Conservation (phyloP, 2,888 invertebrate species). For the Lobophora halterata region DNA sequence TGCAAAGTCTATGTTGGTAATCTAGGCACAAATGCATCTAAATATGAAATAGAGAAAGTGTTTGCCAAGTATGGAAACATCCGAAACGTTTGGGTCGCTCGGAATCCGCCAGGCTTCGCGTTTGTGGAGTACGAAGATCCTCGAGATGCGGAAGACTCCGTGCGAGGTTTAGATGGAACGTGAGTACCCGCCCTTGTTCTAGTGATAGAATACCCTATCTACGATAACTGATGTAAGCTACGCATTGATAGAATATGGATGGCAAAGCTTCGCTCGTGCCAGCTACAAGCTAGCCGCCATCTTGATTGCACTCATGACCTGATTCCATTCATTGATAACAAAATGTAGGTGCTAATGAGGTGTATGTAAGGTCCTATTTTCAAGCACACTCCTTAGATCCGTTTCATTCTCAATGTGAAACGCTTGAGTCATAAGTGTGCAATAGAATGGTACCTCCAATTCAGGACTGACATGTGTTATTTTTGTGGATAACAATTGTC, state of each 20-base stretch:
- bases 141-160: slow-evolving; percentile 93
- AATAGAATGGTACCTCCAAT: slow-evolving; percentile 69
- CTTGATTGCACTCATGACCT: slow-evolving; percentile 27
- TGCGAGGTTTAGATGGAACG: slow-evolving; percentile 89
- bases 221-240: too few relatives aligned
- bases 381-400: slow-evolving; percentile 81
- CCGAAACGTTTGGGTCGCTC: slow-evolving; percentile 95
- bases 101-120: slow-evolving; percentile 95
- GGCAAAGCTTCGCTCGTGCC: too few relatives aligned
- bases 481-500: slow-evolving; percentile 47
- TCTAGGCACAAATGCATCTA: slow-evolving; percentile 93
- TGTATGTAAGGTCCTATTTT: too few relatives aligned
- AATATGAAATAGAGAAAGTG: slow-evolving; percentile 92
- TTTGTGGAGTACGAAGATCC: slow-evolving; percentile 95
- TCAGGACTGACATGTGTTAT: slow-evolving; percentile 59
- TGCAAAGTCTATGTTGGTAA: slow-evolving; percentile 97
- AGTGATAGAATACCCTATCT: background rate
- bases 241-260: too few relatives aligned
- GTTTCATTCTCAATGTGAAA: slow-evolving; percentile 70
- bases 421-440: slow-evolving; percentile 81
- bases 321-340: slow-evolving; percentile 4
- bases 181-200: slow-evolving; percentile 45
- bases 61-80: slow-evolving; percentile 94
- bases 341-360: too few relatives aligned
- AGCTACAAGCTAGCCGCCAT: slow-evolving; percentile 27